A percentile compares a stretch with the other conserved stretches of the same genome.
Conservation (phyloP, 2,113 vertebrate species). For the Lophius piscatorius region DNA sequence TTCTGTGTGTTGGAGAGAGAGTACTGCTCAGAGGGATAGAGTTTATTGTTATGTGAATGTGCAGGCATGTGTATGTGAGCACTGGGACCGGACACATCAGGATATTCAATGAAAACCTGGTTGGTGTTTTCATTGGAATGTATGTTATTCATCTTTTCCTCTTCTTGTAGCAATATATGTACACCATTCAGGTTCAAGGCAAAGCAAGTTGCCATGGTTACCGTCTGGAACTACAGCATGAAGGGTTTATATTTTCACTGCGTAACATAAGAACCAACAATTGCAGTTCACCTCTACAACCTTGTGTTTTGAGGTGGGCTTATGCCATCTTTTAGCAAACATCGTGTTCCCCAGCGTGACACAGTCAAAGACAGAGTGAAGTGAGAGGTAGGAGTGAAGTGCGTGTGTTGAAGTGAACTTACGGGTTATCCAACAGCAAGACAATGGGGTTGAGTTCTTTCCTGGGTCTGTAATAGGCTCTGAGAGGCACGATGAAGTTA, state of each 20-base stretch:
- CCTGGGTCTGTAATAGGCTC: slow-evolving; percentile 96
- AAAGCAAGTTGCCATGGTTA: slow-evolving; percentile 70
- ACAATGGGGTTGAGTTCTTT: slow-evolving; percentile 96
- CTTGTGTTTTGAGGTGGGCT: slow-evolving; percentile 50
- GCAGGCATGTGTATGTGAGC: slow-evolving; percentile 49
- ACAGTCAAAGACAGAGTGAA: slow-evolving; percentile 15
- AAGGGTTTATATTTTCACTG: slow-evolving; percentile 44
- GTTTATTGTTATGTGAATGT: slow-evolving; percentile 36
- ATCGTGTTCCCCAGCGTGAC: slow-evolving; percentile 29
- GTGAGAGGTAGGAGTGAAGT: slow-evolving; percentile 10
- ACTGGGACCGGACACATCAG: slow-evolving; percentile 59
- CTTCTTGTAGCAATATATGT: slow-evolving; percentile 51
- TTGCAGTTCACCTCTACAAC: slow-evolving; percentile 64
- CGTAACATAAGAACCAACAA: slow-evolving; percentile 58
- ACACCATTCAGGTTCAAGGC: slow-evolving; percentile 62
- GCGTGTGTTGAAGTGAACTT: slow-evolving; percentile 68
- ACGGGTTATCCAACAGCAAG: slow-evolving; percentile 95
- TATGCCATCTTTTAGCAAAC: slow-evolving; percentile 33
- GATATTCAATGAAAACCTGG: slow-evolving; percentile 49
- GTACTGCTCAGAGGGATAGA: slow-evolving; percentile 13
- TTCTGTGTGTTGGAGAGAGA: slow-evolving; percentile 35
- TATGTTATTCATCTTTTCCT: slow-evolving; percentile 35
- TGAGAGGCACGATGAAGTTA: slow-evolving; percentile 96
- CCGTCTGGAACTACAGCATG: slow-evolving; percentile 48
- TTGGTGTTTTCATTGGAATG: slow-evolving; percentile 43